Evolutionary conservation across 2,797 vertebrate genomes (phyloP), one percentile per base, ranked within the genome.

Genomic region (Peromyscus aztecus): DNA sequence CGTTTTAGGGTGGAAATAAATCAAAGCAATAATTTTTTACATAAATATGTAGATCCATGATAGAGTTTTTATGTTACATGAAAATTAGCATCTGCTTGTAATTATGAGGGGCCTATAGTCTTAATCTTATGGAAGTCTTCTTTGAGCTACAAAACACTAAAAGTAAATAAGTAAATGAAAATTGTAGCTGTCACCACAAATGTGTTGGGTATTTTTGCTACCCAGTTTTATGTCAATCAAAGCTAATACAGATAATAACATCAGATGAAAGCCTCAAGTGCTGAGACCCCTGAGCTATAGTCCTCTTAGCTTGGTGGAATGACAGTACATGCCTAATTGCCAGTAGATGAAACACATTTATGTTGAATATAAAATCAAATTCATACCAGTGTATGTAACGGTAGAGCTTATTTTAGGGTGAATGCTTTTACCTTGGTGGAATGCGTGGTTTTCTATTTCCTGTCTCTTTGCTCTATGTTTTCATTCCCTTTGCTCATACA

Each of bases 361-460:
- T 91, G 43, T 55, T 95, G 59, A 97, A 76, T 92, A 75, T 61
- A 81, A 85, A 92, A 87, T 95, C 65, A 94, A 95, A 94, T 92
- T 94, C 89, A 95, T 10, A 49, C 0, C 46, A 87, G 31, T 55
- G 86, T 57, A 59, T 96, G 73, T 91, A 92, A 94, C 59, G 11
- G 19, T 61, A 78, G 37, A 29, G 27, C 12, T 84, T 89, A 94
- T 88, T 94, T 92, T 85, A 93, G 80, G 95, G n/a, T 90, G 80
- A 65, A 37, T 69, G 8, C n/a, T 78, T 83, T 76, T 61, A 40
- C 23, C 29, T 95, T 4, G 0, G 73, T 77, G n/a, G 52, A 73
- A 61, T 12, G 46, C 81, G 57, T 90, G 59, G 29, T 11, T 73
- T 92, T 86, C 83, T 43, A 69, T 90, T 95, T 97, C 78, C 40